Evolutionary conservation across 92 coral and sea anemone species (phyloP).

Genomic region (Porites cylindrica): DNA sequence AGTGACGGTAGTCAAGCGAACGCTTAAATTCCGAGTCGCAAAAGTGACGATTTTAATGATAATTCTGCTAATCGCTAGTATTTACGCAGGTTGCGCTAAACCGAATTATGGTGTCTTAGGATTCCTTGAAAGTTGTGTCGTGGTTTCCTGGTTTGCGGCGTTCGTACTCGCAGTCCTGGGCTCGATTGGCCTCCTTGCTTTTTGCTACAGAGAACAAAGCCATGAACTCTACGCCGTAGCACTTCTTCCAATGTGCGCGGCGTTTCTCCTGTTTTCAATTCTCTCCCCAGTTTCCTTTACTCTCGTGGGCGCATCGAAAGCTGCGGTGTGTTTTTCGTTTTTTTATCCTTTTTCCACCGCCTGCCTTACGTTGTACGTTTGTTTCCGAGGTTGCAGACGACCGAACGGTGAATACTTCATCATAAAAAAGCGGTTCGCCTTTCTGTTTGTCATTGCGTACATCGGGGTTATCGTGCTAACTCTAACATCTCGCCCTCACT

Average conservation of each 20-base stretch:
- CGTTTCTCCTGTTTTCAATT: conserved; percentile 56
- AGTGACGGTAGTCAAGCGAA: conserved; percentile 54
- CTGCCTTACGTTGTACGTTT: conserved; percentile 54
- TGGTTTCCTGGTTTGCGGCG: conserved; percentile 73
- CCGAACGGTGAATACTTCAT: conserved; percentile 61
- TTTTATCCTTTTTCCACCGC: conserved; percentile 68
- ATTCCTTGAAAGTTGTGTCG: conserved; percentile 57
- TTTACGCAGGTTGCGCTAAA: conserved; percentile 48
- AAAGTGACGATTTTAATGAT: conserved; percentile 50
- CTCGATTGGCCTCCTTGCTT: conserved; percentile 55
- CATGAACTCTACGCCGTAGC: conserved; percentile 33
- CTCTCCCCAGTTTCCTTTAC: conserved; percentile 71
- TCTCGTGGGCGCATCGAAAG: conserved; percentile 61
- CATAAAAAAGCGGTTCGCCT: conserved; percentile 48
- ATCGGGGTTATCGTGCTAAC: conserved; percentile 52
- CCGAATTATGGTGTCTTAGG: conserved; percentile 47
- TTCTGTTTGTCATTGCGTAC: conserved; percentile 48
- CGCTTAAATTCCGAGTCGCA: conserved; percentile 37
- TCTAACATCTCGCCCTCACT: conserved; percentile 29
- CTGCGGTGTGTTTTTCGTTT: conserved; percentile 73
- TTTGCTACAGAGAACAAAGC: conserved; percentile 53
- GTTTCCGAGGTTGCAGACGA: conserved; percentile 66
- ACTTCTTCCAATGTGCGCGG: conserved; percentile 35
- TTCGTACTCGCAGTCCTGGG: conserved; percentile 61
- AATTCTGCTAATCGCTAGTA: conserved; percentile 46